Evolutionary conservation across 1,140 invertebrate genomes (phyloP), one percentile per base, ranked within the genome.

Genomic region (Plectrocnemia conspersa): DNA sequence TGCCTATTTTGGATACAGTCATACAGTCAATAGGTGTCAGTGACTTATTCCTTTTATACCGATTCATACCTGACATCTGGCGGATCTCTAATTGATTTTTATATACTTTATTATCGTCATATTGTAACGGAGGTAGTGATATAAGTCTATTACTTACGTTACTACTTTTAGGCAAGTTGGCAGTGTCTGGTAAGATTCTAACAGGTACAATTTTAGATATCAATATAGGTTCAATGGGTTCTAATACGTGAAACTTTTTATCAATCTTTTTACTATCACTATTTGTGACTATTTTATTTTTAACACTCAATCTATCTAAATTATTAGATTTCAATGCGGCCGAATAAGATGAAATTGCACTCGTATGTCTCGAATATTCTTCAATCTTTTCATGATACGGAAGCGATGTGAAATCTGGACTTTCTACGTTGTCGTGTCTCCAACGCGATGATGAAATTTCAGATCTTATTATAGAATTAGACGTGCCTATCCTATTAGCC

Each of bases 381-480:
- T 7, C 15, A 38, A 24, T 25, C 15, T 50, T 24, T 36, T 50
- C 29, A 25, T 48, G 35, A 36, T 54, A 36, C 1, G 59, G 54
- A 32, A 61, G 32, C 13, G 54, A 56, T 25, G 49, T 33, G 24
- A 54, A 61, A 38, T 61, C 56, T 1, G 59, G 59, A 57, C 55
- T 61, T 9, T 33, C 19, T 1, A 62, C 54, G 32, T 63, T 68
- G 36, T 66, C 65, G 6, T 54, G 49, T 69, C 72, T 69, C 74
- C 74, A 76, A 24, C 66, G 63, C 0, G 73, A 76, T 1, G 74
- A 76, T n/a, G 71, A 70, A 18, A 74, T 56, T 58, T 76, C 74
- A 10, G 74, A 76, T 62, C 70, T 69, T 0, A 75, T 45, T 36
- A 76, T 68, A 10, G 67, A 68, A 11, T 67, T 67, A 41, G 66